Base-by-base conservation (phyloP, 2,888 invertebrate species). In the Trilocha varians region DNA sequence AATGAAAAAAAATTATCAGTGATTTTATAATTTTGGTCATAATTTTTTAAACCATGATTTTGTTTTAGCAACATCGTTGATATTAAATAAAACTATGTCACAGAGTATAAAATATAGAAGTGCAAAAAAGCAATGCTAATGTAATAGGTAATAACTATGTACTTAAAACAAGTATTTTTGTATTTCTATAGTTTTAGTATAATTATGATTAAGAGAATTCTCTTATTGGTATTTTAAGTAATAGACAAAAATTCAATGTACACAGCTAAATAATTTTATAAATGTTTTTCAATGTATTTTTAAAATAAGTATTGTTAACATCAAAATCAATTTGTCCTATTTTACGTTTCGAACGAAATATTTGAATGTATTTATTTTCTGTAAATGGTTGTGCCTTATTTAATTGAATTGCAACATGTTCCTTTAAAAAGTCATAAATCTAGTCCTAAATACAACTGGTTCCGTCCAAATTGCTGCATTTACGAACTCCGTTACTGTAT, bases 401-500 rank as follows among this genome's bases (percentile, higher is more conserved):
- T 60, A 58, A 32, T 25, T 34, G 16, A 25, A 43, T 39, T 40
- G 15, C 36, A 36, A 43, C 17, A 39, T 66, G 59, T 61, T 83
- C 76, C 77, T 79, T 71, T 67, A 53, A 67, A 52, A 65, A 64
- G 52, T 67, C 59, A 59, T 57, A 60, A 64, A 59, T 78, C 83
- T 83, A 84, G 83, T 83, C 84, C 64, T 79, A 70, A 66, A 70
- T 65, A 70, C 56, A 70, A 78, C 74, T 65, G 62, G 73, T 78
- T 83, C 84, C 84, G 84, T 85, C 84, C 84, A 82, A 82, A 79
- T 77, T 82, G 68, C 69, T 77, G 69, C 66, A 68, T 57, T 25
- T 67, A 52, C 62, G 59, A 59, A 60, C 47, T 65, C 57, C 63
- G 58, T 62, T 55, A 64, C 63, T 25, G 53, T 59, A 57, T 57